A percentile compares a stretch with the other conserved stretches of the same genome.
phyloP scores from a whole-genome alignment of 1,140 invertebrate species.

The Monochamus saltuarius region DNA sequence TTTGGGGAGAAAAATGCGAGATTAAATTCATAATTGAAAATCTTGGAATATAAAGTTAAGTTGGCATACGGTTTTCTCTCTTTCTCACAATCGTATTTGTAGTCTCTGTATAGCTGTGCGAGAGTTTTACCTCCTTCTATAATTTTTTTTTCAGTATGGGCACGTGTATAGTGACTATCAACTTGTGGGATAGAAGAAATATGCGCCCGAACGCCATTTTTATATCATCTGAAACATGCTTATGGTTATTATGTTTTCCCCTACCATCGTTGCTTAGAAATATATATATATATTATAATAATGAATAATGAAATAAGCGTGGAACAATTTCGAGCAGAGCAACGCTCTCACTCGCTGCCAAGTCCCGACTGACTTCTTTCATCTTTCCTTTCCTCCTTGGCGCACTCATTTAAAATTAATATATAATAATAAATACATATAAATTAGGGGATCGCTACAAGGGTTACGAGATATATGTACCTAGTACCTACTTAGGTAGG shows the following conservation, averaged over 20 bases:
- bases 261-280: constrained; percentile 6
- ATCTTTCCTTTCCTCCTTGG: no score
- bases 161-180: constrained; percentile 45
- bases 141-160: constrained; percentile 38
- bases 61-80: constrained; percentile 31
- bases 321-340: no score
- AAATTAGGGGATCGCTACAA: no score
- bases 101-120: constrained; percentile 45
- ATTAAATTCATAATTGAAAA: constrained; percentile 48
- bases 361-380: no score
- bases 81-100: constrained; percentile 32
- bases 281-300: no score
- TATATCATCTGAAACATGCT: constrained; percentile 36
- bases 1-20: constrained; percentile 43
- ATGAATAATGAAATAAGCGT: no score
- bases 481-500: no score
- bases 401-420: no score
- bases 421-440: no score
- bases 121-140: constrained; percentile 47
- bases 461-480: no score
- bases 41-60: constrained; percentile 39
- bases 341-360: no score
- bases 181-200: constrained; percentile 46
- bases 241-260: constrained; percentile 45
- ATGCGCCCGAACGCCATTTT: constrained; percentile 40